Conservation (phyloP, 2,113 vertebrate species). For the Lagopus muta region DNA sequence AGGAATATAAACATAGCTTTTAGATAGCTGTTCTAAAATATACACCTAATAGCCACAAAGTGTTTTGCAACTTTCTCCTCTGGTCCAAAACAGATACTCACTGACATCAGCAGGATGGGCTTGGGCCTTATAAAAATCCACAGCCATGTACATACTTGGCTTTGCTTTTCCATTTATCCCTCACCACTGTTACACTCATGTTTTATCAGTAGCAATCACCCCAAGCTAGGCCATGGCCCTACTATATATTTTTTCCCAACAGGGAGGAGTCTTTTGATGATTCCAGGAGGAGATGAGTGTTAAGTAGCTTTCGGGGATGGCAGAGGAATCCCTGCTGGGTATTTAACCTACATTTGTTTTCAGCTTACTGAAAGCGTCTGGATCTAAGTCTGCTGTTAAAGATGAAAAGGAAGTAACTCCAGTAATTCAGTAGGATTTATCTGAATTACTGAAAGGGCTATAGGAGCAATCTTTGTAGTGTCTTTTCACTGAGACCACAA, state of each 20-base stretch:
- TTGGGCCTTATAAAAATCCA: not conserved
- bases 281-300: not conserved
- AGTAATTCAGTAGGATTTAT: constrained; percentile 16
- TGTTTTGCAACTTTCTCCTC: not conserved
- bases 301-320: constrained; percentile 7
- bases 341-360: constrained; percentile 52
- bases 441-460: not conserved
- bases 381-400: constrained; percentile 4
- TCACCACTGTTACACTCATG: not conserved
- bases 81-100: not conserved
- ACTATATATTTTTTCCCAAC: not conserved
- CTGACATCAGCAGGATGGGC: not conserved
- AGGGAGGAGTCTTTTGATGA: not conserved
- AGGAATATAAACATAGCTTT: not conserved
- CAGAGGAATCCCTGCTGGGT: constrained; percentile 20
- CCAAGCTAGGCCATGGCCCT: not conserved
- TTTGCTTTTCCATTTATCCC: not conserved
- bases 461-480: not conserved
- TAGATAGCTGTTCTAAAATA: not conserved
- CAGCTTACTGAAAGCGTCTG: constrained; percentile 2
- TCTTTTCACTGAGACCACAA: not conserved
- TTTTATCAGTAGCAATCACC: not conserved
- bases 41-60: not conserved
- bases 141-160: not conserved
- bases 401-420: not conserved